phyloP scores from a whole-genome alignment of 2,113 vertebrate genomes.

The Calidris pygmaea region DNA sequence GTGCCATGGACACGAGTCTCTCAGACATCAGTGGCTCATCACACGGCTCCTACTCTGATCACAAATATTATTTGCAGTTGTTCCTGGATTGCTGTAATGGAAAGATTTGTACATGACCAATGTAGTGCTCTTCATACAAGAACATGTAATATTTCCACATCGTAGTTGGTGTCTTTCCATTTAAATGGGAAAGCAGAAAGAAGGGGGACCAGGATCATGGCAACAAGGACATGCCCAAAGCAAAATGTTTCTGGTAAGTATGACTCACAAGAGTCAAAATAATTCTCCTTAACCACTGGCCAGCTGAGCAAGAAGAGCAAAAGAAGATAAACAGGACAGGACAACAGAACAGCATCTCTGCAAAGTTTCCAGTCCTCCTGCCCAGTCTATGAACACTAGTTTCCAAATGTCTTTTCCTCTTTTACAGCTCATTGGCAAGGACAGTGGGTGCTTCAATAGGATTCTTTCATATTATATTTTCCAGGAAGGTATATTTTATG shows the following conservation, averaged over 20 bases:
- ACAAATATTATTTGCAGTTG: constrained; percentile 30
- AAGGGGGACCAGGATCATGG: not conserved
- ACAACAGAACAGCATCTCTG: constrained; percentile 49
- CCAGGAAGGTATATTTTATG: constrained; percentile 38
- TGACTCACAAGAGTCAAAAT: constrained; percentile 57
- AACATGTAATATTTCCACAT: constrained; percentile 39
- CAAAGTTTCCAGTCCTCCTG: constrained; percentile 51
- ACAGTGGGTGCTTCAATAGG: constrained; percentile 17
- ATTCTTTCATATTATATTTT: constrained; percentile 23
- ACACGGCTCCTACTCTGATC: not conserved
- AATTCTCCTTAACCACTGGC: constrained; percentile 8
- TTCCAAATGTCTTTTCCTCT: constrained; percentile 47
- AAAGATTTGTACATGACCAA: constrained; percentile 32
- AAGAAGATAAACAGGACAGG: constrained; percentile 50
- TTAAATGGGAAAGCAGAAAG: constrained; percentile 16
- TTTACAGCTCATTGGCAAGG: constrained; percentile 27
- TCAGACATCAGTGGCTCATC: not conserved
- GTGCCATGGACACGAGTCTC: not conserved
- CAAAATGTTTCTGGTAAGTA: constrained; percentile 50
- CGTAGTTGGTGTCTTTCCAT: not conserved
- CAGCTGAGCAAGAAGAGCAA: constrained; percentile 25
- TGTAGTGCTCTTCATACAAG: not conserved
- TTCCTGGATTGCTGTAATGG: constrained; percentile 40
- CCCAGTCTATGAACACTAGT: constrained; percentile 40
- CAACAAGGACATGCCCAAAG: constrained; percentile 40